These are phyloP conservation scores for Xanthia icteritia DNA, from an alignment of 2,888 invertebrate genomes.

Conservation along the genomic window DNA sequence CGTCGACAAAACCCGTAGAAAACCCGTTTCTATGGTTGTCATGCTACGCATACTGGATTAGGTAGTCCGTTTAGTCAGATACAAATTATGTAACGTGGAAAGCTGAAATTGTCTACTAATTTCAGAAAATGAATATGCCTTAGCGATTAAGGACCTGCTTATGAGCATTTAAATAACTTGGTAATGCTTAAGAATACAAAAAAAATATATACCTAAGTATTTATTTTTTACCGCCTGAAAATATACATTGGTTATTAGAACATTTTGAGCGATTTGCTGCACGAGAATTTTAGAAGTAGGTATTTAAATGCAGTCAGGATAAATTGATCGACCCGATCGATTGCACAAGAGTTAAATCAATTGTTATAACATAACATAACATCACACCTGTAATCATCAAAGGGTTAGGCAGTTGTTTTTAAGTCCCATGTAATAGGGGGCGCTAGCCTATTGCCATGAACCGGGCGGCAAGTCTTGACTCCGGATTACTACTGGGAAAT, in stretches of 20 bases:
- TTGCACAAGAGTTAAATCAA: not conserved
- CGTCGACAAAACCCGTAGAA: too few relatives aligned
- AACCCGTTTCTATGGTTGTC: too few relatives aligned
- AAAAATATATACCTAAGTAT: too few relatives aligned
- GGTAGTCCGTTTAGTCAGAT: not conserved
- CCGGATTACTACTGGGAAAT: too few relatives aligned
- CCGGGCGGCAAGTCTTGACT: too few relatives aligned
- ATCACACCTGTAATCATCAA: too few relatives aligned
- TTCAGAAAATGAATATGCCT: not conserved
- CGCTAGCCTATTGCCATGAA: too few relatives aligned
- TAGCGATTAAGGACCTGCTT: not conserved
- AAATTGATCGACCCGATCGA: not conserved
- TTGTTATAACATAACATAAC: not conserved
- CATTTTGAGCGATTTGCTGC: conserved; percentile 6
- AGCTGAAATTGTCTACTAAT: not conserved
- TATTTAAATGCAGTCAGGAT: not conserved
- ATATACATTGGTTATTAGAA: not conserved
- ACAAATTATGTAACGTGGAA: not conserved
- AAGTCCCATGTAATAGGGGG: too few relatives aligned
- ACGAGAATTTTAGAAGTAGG: not conserved
- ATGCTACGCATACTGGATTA: too few relatives aligned
- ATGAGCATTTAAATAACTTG: not conserved
- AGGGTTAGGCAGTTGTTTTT: too few relatives aligned
- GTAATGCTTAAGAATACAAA: too few relatives aligned
- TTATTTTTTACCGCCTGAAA: not conserved